Base-by-base conservation (phyloP, 2,888 invertebrate species). In the Chrysolina oricalcia region DNA sequence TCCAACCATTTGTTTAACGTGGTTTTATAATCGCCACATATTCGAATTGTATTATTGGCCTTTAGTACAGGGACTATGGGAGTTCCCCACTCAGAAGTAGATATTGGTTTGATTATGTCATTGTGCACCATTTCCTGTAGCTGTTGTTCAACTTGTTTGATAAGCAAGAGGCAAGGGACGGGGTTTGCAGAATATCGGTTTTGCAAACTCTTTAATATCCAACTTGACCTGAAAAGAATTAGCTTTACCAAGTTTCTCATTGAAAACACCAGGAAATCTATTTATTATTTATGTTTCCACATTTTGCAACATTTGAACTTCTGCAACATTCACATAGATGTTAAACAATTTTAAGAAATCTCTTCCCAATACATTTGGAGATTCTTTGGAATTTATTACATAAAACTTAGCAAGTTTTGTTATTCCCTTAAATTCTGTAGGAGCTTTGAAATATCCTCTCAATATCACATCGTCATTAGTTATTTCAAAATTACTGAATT, bases 21-120 rank as follows among this genome's bases (percentile, higher is more conserved):
- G 10, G 59, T 70, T 41, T 65, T 69, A 27, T 76, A 76, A 53
- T 76, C 70, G 5, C 59, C 73, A 40, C 76, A 73, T 41, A 76
- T 19, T 43, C 76, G 48, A 43, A 76, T 46, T 50, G 35, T 62
- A n/a, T 70, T 67, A 40, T 76, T 27, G 13, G 62, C 50, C 35
- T 72, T 75, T 40, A 63, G 19, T 6, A 69, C 72, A 10, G 69
- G 75, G 0, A 75, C 72, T 13, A 72, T 17, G 1, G 72, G 68
- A 13, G 75, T 75, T 46, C 56, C 68, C 68, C 64, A 75, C 17
- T 50, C 41, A 40, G 48, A 50, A 23, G 56, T 68, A 19, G 17
- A 9, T n/a, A 59, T 9, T 43, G 17, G 17, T 8, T 68, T 41
- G 17, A 68, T 43, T 27, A 65, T 43, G 15, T 19, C 65, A 13